Conservation (phyloP, 2,888 invertebrate genomes). For the Pseudolycoriella hygida region DNA sequence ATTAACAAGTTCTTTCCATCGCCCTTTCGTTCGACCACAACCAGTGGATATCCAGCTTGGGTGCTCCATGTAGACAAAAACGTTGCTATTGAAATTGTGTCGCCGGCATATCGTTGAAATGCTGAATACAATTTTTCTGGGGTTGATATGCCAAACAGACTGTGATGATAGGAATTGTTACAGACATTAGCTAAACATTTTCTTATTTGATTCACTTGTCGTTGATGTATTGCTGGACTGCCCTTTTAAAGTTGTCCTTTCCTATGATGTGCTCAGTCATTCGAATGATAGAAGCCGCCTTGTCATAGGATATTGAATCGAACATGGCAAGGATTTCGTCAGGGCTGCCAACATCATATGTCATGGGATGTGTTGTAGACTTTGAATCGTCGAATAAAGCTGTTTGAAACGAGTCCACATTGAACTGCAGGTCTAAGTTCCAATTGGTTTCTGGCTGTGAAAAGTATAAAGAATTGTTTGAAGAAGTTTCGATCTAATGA, state of each 20-base stretch:
- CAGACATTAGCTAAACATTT: not conserved
- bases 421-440: slow-evolving; percentile 50
- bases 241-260: slow-evolving; percentile 30
- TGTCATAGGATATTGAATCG: slow-evolving; percentile 47
- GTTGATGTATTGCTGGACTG: slow-evolving; percentile 36
- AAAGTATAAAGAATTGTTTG: slow-evolving; percentile 6
- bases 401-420: slow-evolving; percentile 46
- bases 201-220: slow-evolving; percentile 25
- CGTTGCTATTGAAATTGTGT: slow-evolving; percentile 18
- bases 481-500: not conserved
- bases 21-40: slow-evolving; percentile 27
- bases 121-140: slow-evolving; percentile 34
- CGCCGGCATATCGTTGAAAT: slow-evolving; percentile 25
- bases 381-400: slow-evolving; percentile 42
- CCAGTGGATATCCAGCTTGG: slow-evolving; percentile 44
- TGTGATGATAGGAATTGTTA: slow-evolving; percentile 12
- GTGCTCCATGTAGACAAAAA: slow-evolving; percentile 36
- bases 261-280: slow-evolving; percentile 49
- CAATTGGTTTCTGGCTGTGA: slow-evolving; percentile 40
- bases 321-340: slow-evolving; percentile 42
- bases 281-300: slow-evolving; percentile 45
- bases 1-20: slow-evolving; percentile 10
- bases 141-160: slow-evolving; percentile 25
- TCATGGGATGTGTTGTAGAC: slow-evolving; percentile 38
- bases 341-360: slow-evolving; percentile 35